Conservation (phyloP, 2,797 vertebrate genomes). For the Danio jaintianensis region DNA sequence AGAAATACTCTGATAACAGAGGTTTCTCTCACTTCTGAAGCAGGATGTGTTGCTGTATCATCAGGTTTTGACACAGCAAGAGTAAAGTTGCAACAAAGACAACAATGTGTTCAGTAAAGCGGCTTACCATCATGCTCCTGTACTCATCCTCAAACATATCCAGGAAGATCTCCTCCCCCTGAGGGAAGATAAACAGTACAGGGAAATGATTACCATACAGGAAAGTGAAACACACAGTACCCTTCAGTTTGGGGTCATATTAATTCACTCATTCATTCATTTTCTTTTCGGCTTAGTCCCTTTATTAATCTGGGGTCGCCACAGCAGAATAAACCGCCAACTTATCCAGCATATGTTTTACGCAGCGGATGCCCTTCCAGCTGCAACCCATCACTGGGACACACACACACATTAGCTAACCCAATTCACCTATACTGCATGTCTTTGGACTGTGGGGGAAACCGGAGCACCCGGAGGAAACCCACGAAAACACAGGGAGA, state of each 20-base stretch:
- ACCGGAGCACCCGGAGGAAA: too few species aligned
- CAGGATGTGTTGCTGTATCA: conserved; percentile 14
- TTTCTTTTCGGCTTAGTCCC: too few species aligned
- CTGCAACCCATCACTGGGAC: too few species aligned
- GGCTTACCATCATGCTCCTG: conserved; percentile 93
- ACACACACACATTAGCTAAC: too few species aligned
- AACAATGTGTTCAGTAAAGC: background rate
- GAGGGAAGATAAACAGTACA: conserved; percentile 41
- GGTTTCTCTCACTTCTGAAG: conserved; percentile 16
- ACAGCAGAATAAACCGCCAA: too few species aligned
- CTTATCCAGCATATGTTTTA: too few species aligned
- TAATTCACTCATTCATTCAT: too few species aligned
- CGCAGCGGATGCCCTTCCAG: too few species aligned
- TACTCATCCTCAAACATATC: conserved; percentile 99
- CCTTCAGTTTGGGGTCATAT: background rate
- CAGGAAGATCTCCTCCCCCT: conserved; percentile 99
- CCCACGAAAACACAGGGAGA: too few species aligned
- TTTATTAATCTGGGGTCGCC: too few species aligned
- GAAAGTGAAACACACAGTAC: background rate
- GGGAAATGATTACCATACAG: conserved; percentile 1
- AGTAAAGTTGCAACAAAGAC: conserved; percentile 2
- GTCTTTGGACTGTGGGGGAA: too few species aligned
- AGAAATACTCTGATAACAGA: background rate
- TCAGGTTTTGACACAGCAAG: background rate
- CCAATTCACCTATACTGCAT: too few species aligned